Conservation (phyloP, 2,113 vertebrate genomes). For the Sphyrna mokarran region DNA sequence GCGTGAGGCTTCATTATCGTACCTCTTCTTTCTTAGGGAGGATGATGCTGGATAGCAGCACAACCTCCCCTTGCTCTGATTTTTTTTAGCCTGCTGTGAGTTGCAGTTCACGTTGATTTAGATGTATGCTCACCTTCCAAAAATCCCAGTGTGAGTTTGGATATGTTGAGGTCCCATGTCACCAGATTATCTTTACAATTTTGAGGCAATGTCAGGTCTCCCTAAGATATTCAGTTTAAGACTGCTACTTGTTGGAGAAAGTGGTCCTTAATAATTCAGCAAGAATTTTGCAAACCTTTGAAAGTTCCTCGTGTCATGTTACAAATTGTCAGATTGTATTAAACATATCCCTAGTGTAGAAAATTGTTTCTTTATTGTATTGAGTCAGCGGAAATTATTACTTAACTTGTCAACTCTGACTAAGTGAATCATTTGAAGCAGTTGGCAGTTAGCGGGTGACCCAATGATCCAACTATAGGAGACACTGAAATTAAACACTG, state of each 20-base stretch:
- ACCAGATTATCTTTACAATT: not conserved
- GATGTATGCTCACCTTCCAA: not conserved
- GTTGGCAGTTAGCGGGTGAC: not conserved
- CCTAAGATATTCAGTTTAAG: not conserved
- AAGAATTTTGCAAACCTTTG: not conserved
- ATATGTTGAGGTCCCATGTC: not conserved
- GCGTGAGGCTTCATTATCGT: not conserved
- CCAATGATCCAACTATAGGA: not conserved
- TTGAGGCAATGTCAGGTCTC: not conserved
- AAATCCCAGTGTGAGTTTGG: not conserved
- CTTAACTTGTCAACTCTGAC: not conserved
- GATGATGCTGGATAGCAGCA: not conserved
- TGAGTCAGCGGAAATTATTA: not conserved
- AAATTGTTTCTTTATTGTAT: not conserved
- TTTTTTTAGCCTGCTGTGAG: not conserved
- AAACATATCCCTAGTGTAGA: not conserved
- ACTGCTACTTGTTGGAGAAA: not conserved
- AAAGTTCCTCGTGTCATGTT: not conserved
- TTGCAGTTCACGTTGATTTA: not conserved
- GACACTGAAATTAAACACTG: not conserved
- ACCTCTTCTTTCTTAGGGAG: not conserved
- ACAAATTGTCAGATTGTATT: not conserved
- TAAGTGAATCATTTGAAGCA: not conserved
- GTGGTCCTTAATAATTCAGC: not conserved
- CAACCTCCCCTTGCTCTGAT: not conserved